Base-by-base conservation (phyloP, 1,140 invertebrate species). In the Temnothorax longispinosus region DNA sequence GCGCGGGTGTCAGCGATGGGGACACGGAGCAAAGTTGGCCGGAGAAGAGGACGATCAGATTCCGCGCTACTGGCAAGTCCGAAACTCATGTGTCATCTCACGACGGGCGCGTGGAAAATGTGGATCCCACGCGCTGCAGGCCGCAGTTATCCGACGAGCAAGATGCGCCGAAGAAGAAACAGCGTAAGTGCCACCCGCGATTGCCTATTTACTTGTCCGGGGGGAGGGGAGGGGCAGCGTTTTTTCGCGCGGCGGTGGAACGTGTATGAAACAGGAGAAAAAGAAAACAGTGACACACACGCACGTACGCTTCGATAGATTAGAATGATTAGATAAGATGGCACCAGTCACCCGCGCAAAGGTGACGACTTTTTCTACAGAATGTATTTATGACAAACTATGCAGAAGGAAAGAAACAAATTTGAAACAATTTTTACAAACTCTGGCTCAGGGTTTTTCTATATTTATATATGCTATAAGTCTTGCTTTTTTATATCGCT, bases 141-240 rank as follows among this genome's bases (percentile, higher is more conserved):
- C 18, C 64, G 72, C 62, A 77, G 72, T 64, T 81, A 21, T 71
- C 85, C 60, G 76, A 87, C 27, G 35, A 60, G 15, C 75, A 82
- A 3, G 44, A 85, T 52, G 4, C 35, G 64, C 35, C 52, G 52
- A 18, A 81, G 3, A 88, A 75, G 35, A 91, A 89, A 69, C 85
- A 67, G 84, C 72, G 89, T 91, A 84, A 41, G 52, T 54, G 52
- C 52, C 52, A n/a, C 27, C 27, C 52, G 18, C 13, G 52, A 13
- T 10, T 15, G 52, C 18, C 18, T 50, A 2, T 44, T 44, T 44
- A 1, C 27, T 1, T 27, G 27, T 1, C 27, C 0, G 27, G 38
- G 38, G 38, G 38, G 38, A 1, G 38, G 38, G 38, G 38, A 1
- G 38, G 38, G 38, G 38, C 7, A 74, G 8, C 18, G 47, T 3